Evolutionary conservation across 2,888 invertebrate genomes (phyloP).

Genomic region (Lacanobia wlatinum): DNA sequence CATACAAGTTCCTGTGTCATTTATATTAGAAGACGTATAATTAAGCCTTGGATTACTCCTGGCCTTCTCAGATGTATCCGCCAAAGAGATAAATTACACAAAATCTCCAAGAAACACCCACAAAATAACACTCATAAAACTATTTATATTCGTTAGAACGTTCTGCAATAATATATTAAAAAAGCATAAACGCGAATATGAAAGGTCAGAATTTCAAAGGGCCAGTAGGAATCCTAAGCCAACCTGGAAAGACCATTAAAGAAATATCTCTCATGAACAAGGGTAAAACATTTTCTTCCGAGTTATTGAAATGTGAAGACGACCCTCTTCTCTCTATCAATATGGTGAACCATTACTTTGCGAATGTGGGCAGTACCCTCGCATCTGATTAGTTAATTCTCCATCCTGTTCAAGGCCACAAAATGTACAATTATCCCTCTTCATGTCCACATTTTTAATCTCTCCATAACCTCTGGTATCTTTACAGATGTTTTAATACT

Average conservation of each 20-base stretch:
- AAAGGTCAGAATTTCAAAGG: conserved; percentile 1
- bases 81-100: neutral
- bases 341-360: too few species aligned
- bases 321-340: too few species aligned
- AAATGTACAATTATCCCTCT: neutral
- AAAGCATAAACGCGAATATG: neutral
- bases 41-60: neutral
- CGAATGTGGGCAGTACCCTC: too few species aligned
- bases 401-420: neutral
- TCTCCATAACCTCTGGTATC: neutral
- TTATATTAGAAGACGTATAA: neutral
- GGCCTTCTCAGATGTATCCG: neutral
- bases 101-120: neutral
- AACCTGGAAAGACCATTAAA: neutral
- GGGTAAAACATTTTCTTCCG: too few species aligned
- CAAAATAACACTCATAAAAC: neutral
- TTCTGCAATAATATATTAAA: neutral
- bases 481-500: too few species aligned
- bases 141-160: neutral
- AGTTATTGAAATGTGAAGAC: too few species aligned
- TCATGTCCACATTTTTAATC: neutral
- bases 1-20: neutral
- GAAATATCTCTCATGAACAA: neutral
- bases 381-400: too few species aligned
- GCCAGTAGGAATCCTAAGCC: neutral